Conservation (phyloP, 2,888 invertebrate genomes). For the Athripsodes cinereus region DNA sequence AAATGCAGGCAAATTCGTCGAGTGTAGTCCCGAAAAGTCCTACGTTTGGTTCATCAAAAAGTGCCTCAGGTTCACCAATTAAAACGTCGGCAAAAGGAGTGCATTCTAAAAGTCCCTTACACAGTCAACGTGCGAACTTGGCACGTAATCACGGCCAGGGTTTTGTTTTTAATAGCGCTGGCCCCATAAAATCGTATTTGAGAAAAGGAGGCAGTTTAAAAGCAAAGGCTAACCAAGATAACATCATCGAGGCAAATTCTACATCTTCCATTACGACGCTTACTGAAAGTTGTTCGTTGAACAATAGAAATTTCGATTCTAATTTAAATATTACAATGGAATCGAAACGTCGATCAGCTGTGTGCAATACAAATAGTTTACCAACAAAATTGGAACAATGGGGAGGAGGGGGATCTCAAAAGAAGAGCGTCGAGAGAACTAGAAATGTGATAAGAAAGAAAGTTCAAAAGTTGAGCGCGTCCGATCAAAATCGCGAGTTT, state of each 20-base stretch:
- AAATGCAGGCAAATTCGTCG: conserved; percentile 33
- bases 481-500: conserved; percentile 42
- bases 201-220: conserved; percentile 34
- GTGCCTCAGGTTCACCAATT: conserved; percentile 5
- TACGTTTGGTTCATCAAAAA: conserved; percentile 44
- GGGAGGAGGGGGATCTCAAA: conserved; percentile 30
- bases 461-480: conserved; percentile 43
- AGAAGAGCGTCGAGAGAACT: conserved; percentile 34
- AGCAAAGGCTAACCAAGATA: conserved; percentile 12
- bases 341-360: conserved; percentile 25
- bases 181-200: conserved; percentile 41
- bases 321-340: conserved; percentile 32
- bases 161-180: conserved; percentile 37
- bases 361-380: conserved; percentile 17
- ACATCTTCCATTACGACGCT: conserved; percentile 20
- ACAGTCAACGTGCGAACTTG: conserved; percentile 45
- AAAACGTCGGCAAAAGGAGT: conserved; percentile 15
- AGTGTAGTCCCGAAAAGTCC: conserved; percentile 39
- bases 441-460: conserved; percentile 34
- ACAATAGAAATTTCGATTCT: conserved; percentile 40
- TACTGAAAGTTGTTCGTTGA: conserved; percentile 28
- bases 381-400: conserved; percentile 10
- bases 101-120: conserved; percentile 37
- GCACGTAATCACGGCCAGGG: conserved; percentile 35
- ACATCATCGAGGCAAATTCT: conserved; percentile 16